These are phyloP conservation scores for Lepus oiostolus DNA, from an alignment of 2,797 vertebrate species.

Conservation along the genomic window DNA sequence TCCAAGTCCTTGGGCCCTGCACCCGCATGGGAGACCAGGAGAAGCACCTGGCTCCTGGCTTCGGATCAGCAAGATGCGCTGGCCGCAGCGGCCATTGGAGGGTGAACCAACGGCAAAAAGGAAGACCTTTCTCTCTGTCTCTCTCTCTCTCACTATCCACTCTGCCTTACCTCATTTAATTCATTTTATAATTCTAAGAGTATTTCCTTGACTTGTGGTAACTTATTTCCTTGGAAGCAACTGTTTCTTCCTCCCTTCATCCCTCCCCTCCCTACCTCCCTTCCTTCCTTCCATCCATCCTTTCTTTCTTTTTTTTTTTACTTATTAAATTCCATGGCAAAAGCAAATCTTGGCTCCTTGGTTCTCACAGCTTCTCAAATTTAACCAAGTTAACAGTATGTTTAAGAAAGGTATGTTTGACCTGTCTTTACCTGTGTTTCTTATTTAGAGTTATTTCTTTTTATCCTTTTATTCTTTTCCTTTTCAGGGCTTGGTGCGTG, in stretches of 20 bases:
- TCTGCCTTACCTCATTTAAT: constrained; percentile 14
- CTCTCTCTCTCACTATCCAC: too few relatives aligned
- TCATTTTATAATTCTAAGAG: constrained; percentile 12
- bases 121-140: too few relatives aligned
- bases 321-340: constrained; percentile 47
- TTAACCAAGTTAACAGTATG: constrained; percentile 21
- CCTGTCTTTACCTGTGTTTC: not conserved
- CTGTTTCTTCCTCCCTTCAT: not conserved
- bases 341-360: constrained; percentile 11
- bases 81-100: too few relatives aligned
- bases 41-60: too few relatives aligned
- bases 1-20: too few relatives aligned
- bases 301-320: not conserved
- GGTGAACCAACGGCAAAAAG: too few relatives aligned
- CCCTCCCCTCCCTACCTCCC: too few relatives aligned
- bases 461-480: not conserved
- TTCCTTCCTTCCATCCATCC: too few relatives aligned
- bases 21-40: too few relatives aligned
- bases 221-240: constrained; percentile 20
- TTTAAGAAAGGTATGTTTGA: constrained; percentile 10
- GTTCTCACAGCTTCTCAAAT: constrained; percentile 35
- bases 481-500: not conserved
- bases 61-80: too few relatives aligned
- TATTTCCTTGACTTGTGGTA: not conserved
- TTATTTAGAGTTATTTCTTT: constrained; percentile 22